Conservation (phyloP, 2,797 vertebrate species). For the Hemibagrus guttatus region DNA sequence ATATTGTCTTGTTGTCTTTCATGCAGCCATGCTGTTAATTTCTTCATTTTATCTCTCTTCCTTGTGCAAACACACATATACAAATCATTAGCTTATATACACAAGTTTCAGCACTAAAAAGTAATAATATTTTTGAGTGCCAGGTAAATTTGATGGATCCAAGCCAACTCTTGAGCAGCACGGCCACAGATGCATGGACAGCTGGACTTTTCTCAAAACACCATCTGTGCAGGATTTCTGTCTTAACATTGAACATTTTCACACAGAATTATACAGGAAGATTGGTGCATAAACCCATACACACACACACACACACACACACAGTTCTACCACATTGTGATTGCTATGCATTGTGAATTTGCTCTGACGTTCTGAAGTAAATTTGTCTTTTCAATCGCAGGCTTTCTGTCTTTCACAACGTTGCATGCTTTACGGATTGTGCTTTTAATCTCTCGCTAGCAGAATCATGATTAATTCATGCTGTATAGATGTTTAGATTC, state of each 20-base stretch:
- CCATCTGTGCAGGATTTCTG: slow-evolving; percentile 31
- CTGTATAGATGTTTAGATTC: slow-evolving; percentile 34
- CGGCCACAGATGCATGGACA: slow-evolving; percentile 34
- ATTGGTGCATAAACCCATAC: slow-evolving; percentile 7
- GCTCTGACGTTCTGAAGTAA: not conserved
- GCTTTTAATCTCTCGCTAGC: slow-evolving; percentile 25
- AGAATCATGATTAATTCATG: slow-evolving; percentile 27
- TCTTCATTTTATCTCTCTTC: too few species aligned
- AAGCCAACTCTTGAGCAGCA: slow-evolving; percentile 6
- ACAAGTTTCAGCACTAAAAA: not conserved
- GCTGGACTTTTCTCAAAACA: slow-evolving; percentile 43
- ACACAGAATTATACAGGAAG: not conserved
- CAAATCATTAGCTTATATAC: not conserved
- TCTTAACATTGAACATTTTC: slow-evolving; percentile 18
- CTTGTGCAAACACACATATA: not conserved
- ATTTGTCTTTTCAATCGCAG: not conserved
- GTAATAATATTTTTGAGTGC: not conserved
- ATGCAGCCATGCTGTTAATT: not conserved
- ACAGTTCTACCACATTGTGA: not conserved
- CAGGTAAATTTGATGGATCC: slow-evolving; percentile 11
- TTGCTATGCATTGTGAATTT: slow-evolving; percentile 10
- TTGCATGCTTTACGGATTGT: slow-evolving; percentile 13
- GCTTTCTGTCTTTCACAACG: not conserved
- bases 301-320: not conserved
- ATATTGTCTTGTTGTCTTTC: not conserved